A percentile compares a stretch with the other conserved stretches of the same genome.
Conservation (phyloP, 2,888 invertebrate species). For the Xylocampa areola region DNA sequence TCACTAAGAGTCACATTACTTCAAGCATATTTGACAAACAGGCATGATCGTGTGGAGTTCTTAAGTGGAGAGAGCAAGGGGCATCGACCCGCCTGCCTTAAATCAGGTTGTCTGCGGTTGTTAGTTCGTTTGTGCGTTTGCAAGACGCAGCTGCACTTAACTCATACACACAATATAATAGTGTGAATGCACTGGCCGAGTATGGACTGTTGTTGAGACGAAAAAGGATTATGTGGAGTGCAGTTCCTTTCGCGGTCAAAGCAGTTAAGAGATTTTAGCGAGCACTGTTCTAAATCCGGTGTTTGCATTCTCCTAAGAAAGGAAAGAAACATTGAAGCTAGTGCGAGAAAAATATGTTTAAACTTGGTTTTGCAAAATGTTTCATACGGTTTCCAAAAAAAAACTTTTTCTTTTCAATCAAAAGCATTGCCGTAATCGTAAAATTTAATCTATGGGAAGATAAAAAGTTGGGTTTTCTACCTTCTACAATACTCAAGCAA, state of each 20-base stretch:
- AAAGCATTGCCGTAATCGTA: constrained; percentile 30
- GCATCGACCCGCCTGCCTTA: constrained; percentile 77
- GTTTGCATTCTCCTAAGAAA: constrained; percentile 2
- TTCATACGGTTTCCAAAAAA: constrained; percentile 2
- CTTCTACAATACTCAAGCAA: constrained; percentile 8
- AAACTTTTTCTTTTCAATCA: constrained; percentile 50
- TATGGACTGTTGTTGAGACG: constrained; percentile 22
- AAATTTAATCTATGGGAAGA: constrained; percentile 45
- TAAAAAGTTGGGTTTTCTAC: constrained; percentile 51
- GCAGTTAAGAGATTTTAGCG: constrained; percentile 5
- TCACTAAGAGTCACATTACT: constrained; percentile 50
- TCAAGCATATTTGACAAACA: constrained; percentile 57
- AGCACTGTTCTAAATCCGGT: constrained; percentile 25
- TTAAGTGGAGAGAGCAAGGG: constrained; percentile 61
- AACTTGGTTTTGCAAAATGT: constrained; percentile 26
- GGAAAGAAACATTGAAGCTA: background rate
- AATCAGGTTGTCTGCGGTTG: constrained; percentile 82
- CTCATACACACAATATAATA: constrained; percentile 43
- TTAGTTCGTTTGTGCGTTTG: constrained; percentile 72
- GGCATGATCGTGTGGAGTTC: constrained; percentile 48
- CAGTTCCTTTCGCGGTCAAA: constrained; percentile 26
- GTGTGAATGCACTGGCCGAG: constrained; percentile 41
- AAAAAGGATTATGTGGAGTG: constrained; percentile 31
- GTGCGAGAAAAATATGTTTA: constrained; percentile 7
- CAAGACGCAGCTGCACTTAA: constrained; percentile 65